Evolutionary conservation across 2,797 vertebrate species (phyloP).

Genomic region (Lacerta bilineata): DNA sequence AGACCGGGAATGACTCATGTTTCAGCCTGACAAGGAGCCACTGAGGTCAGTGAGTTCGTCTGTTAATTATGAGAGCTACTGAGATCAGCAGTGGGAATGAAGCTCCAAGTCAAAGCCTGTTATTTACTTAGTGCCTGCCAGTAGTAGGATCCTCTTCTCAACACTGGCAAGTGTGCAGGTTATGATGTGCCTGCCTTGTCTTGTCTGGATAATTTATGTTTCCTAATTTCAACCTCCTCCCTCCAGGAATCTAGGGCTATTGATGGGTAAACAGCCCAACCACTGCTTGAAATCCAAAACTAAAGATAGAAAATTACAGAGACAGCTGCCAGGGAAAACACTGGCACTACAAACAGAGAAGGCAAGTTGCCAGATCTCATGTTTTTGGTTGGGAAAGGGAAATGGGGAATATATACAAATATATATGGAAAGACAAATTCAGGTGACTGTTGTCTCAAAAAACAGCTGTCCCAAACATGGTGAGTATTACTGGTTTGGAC

Average conservation of each 20-base stretch:
- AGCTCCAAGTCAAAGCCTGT: background rate
- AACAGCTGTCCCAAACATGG: background rate
- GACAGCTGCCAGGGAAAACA: slow-evolving; percentile 54
- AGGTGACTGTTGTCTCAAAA: background rate
- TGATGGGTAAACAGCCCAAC: slow-evolving; percentile 36
- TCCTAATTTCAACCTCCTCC: background rate
- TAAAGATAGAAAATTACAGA: slow-evolving; percentile 63
- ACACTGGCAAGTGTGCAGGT: background rate
- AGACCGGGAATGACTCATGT: background rate
- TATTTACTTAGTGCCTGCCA: slow-evolving; percentile 8
- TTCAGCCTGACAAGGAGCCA: background rate
- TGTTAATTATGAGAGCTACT: background rate
- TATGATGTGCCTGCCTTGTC: background rate
- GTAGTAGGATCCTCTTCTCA: background rate
- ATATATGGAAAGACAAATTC: background rate
- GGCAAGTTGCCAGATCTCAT: slow-evolving; percentile 26
- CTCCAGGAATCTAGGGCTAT: slow-evolving; percentile 11
- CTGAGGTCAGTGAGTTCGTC: background rate
- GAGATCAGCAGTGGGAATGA: background rate
- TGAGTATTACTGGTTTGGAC: background rate
- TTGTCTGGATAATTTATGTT: slow-evolving; percentile 7
- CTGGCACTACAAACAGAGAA: slow-evolving; percentile 45
- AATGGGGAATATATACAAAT: background rate
- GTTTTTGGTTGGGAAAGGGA: background rate
- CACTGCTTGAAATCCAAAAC: slow-evolving; percentile 1